Percentiles rank a stretch among this genome's conserved stretches.
Evolutionary conservation across 2,113 vertebrate genomes (phyloP).

Genomic region (Pelusios castaneus): DNA sequence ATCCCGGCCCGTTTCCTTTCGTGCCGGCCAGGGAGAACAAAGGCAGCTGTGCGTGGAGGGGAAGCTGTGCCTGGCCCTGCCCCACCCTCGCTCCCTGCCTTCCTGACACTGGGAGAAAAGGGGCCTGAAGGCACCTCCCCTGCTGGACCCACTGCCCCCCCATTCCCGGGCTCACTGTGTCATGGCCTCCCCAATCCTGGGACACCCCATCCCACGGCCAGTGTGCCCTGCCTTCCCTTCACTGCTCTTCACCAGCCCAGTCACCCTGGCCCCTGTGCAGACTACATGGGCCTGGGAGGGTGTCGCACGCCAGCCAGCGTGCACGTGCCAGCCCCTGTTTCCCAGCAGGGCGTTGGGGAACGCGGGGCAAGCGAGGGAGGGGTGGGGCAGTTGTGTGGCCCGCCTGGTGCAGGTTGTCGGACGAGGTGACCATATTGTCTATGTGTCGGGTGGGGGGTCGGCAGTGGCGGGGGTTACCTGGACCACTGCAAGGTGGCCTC

Average conservation of each 20-base stretch:
- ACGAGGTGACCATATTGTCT: too few species aligned
- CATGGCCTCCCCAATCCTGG: neutral
- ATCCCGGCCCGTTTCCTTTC: neutral
- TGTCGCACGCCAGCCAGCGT: too few species aligned
- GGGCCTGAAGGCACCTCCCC: neutral
- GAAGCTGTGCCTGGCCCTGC: too few species aligned
- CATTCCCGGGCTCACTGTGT: accelerated
- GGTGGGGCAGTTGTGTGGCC: too few species aligned
- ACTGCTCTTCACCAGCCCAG: neutral
- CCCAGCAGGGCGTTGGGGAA: neutral
- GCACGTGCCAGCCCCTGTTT: neutral
- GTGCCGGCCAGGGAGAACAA: neutral
- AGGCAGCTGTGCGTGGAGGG: too few species aligned
- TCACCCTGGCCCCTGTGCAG: neutral
- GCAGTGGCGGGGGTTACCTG: too few species aligned
- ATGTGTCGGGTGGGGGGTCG: neutral
- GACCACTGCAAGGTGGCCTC: neutral
- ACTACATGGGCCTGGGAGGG: too few species aligned
- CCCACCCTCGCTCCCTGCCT: neutral
- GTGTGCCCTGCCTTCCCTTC: neutral
- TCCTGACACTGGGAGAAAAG: neutral
- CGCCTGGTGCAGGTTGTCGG: too few species aligned
- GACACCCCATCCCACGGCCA: too few species aligned
- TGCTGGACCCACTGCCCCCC: neutral
- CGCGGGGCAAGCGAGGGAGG: neutral